Base-by-base conservation (phyloP, 1,140 invertebrate species). In the Tetranychus urticae region DNA sequence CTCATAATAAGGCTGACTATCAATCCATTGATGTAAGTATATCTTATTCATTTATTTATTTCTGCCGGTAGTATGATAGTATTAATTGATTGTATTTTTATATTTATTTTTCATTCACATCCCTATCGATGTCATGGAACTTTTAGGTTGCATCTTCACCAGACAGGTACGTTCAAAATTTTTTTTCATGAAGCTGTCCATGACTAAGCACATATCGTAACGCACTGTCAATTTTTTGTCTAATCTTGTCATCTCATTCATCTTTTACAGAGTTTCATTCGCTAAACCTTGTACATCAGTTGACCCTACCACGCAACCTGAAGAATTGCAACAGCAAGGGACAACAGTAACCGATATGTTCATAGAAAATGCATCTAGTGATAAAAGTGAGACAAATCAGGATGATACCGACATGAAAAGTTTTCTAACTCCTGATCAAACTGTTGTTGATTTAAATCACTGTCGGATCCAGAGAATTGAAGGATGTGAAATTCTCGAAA, bases 371-470 rank as follows among this genome's bases (percentile, higher is more conserved):
- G 70, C 73, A 1, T 65, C 64, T 47, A 70, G 46, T 14, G 46
- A 47, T 14, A 47, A 47, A 47, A n/a, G 13, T 47, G 46, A 47
- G 13, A n/a, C 13, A 14, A n/a, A 12, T 47, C 46, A 12, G 23
- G 46, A n/a, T 0, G 46, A n/a, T 47, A n/a, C 13, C 23, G 50
- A 52, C 13, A 33, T 31, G 14, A 13, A 8, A 33, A 31, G 23
- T 52, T n/a, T 31, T n/a, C 50, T 52, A 1, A 23, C 4, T 36
- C 55, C 55, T 5, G 55, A 56, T n/a, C 14, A 14, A 14, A 10
- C 35, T 35, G 83, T 84, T 67, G 69, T 87, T 42, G 89, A 96
- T 72, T 77, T 94, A 54, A 92, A 90, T 74, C 89, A 96, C 73
- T 81, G 81, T 31, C 78, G 84, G 66, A 81, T 92, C 63, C 79